Base-by-base conservation (phyloP, 1,140 invertebrate species). In the Polypedilum vanderplanki region DNA sequence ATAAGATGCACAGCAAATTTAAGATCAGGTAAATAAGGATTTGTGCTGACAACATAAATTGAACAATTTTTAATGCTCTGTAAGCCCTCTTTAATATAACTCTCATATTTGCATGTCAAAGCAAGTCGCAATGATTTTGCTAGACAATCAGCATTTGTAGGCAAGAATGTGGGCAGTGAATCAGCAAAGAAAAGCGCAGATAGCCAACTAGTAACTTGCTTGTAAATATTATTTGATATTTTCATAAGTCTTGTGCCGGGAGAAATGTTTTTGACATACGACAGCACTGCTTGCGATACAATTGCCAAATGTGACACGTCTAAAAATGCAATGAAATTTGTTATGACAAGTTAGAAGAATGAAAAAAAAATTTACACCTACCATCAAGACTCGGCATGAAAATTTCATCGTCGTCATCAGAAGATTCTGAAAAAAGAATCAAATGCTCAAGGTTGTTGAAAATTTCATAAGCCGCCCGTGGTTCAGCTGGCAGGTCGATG, bases 261-360 rank as follows among this genome's bases (percentile, higher is more conserved):
- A 80, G 75, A 83, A 75, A 22, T 83, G 80, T 57, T 79, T 81
- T 8, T 70, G 1, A 83, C 41, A 74, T 83, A 82, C 1, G 81
- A 80, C 1, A 82, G 78, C 70, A 83, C 82, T 76, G 81, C 81
- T 76, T 82, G 81, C 74, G 81, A 82, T 10, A 83, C 81, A 1
- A 83, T 76, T 15, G 81, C 81, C 76, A 82, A 76, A 74, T 82
- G 81, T 75, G 81, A 82, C 65, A 83, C 80, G 76, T 83, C 65
- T 70, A 22, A 22, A 67, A 57, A 57, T 15, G n/a, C n/a, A 57
- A 57, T 70, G 20, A 18, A 70, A 70, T 18, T 17, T 9, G 17
- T 9, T 12, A 3, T 70, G 9, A 70, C 17, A 5, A 18, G 4
- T 7, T 7, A 7, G 10, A 18, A 70, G 9, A 70, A 0, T 20